These are phyloP conservation scores for Rotaria sp. DNA, from an alignment of 2,888 invertebrate genomes.

Conservation along the genomic window DNA sequence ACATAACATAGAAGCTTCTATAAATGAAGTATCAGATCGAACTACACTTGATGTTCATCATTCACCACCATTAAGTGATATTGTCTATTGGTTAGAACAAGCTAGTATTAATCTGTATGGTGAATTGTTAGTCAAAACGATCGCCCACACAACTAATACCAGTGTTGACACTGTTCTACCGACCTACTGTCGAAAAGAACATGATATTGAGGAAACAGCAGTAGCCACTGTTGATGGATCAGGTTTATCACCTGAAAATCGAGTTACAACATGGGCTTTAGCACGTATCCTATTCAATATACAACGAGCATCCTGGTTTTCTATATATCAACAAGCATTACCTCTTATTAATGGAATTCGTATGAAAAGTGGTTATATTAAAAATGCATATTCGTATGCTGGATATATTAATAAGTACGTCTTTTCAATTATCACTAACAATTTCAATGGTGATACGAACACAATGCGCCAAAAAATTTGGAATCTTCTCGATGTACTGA, in stretches of 20 bases:
- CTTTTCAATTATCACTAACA: background rate
- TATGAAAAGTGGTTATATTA: background rate
- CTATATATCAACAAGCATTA: background rate
- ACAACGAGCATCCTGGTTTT: background rate
- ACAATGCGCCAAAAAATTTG: background rate
- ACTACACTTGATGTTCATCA: background rate
- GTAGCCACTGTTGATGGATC: background rate
- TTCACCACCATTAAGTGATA: background rate
- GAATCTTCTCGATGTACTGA: background rate
- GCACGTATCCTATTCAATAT: background rate
- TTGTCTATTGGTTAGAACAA: background rate
- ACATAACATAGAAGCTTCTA: too few relatives aligned
- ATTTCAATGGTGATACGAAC: background rate
- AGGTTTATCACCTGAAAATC: background rate
- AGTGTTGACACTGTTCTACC: background rate
- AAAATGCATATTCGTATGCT: background rate
- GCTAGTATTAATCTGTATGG: background rate
- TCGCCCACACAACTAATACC: background rate
- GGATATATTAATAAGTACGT: background rate
- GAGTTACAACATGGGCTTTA: background rate
- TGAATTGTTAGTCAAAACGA: background rate
- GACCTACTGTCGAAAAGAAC: background rate
- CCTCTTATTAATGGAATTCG: background rate
- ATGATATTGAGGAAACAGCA: background rate
- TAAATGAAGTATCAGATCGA: background rate